These are phyloP conservation scores for Nipponia nippon DNA, from an alignment of 2,113 vertebrate species.

Conservation along the genomic window DNA sequence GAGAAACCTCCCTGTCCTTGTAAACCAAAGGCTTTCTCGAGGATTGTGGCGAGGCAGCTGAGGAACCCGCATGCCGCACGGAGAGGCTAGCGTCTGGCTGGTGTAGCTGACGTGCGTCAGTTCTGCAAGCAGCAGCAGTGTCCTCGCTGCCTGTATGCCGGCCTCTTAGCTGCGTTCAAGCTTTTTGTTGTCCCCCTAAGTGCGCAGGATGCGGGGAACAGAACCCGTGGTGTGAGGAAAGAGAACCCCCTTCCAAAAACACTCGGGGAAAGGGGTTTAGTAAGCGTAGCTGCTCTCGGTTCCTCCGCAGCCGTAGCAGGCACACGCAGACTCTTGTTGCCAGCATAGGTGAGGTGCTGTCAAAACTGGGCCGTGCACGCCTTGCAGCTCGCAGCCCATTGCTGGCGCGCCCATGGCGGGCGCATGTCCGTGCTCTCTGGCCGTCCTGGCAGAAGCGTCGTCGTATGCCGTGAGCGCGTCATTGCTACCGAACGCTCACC, in stretches of 20 bases:
- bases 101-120: not conserved
- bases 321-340: accelerated
- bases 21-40: slow-evolving; percentile 29
- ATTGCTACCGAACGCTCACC: not conserved
- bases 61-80: accelerated
- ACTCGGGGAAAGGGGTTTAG: not conserved
- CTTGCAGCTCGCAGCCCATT: not conserved
- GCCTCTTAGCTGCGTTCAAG: not conserved
- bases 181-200: not conserved
- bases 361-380: not conserved
- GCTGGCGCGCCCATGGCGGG: accelerated
- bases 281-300: not conserved
- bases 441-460: not conserved
- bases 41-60: not conserved
- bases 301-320: not conserved
- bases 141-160: accelerated
- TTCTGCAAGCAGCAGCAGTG: not conserved
- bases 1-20: not conserved
- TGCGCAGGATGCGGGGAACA: not conserved
- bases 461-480: accelerated
- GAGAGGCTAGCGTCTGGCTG: not conserved
- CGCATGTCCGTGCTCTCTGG: not conserved
- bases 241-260: not conserved
- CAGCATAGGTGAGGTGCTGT: not conserved
- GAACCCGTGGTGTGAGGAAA: not conserved